Percentiles rank a stretch among this genome's conserved stretches.
Evolutionary conservation across 1,140 invertebrate species (phyloP).

Genomic region (Theocolax elegans): DNA sequence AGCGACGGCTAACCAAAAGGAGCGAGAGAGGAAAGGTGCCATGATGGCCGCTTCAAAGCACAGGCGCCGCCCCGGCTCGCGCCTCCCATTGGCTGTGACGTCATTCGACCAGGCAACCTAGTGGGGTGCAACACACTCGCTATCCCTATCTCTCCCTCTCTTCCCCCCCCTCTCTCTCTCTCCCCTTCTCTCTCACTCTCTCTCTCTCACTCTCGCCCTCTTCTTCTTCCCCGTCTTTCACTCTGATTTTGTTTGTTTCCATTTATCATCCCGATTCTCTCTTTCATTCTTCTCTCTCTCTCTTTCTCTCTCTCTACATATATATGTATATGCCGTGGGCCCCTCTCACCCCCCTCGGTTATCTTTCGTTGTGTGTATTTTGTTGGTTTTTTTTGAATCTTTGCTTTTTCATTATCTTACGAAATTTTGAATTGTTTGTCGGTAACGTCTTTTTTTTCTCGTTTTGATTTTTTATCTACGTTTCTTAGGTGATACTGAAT

Average conservation of each 20-base stretch:
- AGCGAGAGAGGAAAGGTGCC: not conserved
- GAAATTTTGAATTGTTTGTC: too few species aligned
- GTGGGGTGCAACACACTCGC: not conserved
- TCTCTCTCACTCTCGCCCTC: not conserved
- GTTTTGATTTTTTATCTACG: too few species aligned
- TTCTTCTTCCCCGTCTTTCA: not conserved
- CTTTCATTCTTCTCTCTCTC: not conserved
- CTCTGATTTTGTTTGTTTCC: not conserved
- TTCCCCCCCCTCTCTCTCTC: not conserved
- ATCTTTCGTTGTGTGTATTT: not conserved
- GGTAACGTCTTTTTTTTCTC: too few species aligned
- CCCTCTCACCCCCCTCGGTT: too few species aligned
- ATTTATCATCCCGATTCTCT: not conserved
- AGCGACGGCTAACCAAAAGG: not conserved
- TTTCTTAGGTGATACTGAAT: too few species aligned
- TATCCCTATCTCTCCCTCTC: not conserved
- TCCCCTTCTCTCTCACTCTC: not conserved
- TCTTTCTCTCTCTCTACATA: too few species aligned
- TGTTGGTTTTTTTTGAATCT: conserved; percentile 7
- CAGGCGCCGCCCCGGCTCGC: conserved; percentile 22
- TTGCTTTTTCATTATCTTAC: too few species aligned
- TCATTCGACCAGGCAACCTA: not conserved
- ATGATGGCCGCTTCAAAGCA: conserved; percentile 19
- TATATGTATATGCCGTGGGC: too few species aligned
- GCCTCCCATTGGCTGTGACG: conserved; percentile 34